Base-by-base conservation (phyloP, 2,888 invertebrate species). In the Lysandra coridon region DNA sequence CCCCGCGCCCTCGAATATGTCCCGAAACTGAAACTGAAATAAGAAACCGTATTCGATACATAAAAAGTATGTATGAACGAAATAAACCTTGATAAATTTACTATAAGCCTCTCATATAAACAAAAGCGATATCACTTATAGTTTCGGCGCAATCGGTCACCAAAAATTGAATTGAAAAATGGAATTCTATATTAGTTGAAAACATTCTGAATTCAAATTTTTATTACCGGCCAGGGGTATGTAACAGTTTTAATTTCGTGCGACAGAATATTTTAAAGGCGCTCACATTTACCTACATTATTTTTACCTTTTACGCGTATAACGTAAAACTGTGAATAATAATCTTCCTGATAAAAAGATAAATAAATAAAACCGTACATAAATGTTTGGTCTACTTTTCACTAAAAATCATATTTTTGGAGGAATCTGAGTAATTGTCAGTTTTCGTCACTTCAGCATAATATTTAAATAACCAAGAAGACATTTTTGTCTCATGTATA, bases 141-240 rank as follows among this genome's bases (percentile, higher is more conserved):
- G 23, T 23, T 23, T 23, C 23, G 23, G 23, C 23, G 23, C 23
- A 23, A 23, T 23, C 23, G 23, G 23, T 0, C 23, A 23, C 23
- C 0, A 23, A 23, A 23, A 23, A 23, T 23, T 23, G 23, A 23
- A 23, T 23, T 23, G 23, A 23, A 33, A 33, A 33, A 33, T 75
- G 75, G 75, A 44, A 75, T 75, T 75, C 12, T 75, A 49, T 75
- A 75, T 49, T 75, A 69, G 37, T 69, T 49, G 44, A 30, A 75
- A 75, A 75, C 75, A 75, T 75, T 49, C 75, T 14, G 44, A 75
- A 75, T 75, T 75, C 12, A 53, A 75, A 75, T 49, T 49, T 49
- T 74, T 75, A 49, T 30, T 7, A 75, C 75, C 49, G 75, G 49
- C 75, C 49, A 74, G 74, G 74, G 44, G 23, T 12, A 44, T 4